Base-by-base conservation (phyloP, 2,113 vertebrate species). In the Lasiurus borealis region DNA sequence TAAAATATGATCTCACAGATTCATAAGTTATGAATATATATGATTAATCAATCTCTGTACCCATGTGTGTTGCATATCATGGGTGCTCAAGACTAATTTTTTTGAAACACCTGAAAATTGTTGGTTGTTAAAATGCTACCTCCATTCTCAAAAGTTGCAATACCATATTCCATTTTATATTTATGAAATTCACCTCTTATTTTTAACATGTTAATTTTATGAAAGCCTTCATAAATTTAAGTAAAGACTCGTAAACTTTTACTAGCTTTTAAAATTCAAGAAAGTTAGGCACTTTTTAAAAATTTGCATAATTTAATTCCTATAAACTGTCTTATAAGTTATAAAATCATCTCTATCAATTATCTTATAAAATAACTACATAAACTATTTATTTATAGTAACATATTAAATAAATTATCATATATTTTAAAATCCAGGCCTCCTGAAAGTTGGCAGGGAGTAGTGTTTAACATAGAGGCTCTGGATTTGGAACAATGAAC, bases 311-410 rank as follows among this genome's bases (percentile, higher is more conserved):
- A 72, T 85, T 52, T 36, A 71, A 77, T 85, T 52, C 6, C 48
- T 62, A 36, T 72, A 72, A 68, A 18, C 27, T 50, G 91, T 75
- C 34, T 75, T 68, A 4, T 48, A 87, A 90, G 4, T 48, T 86
- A 52, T 52, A 86, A 95, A 89, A 5, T 27, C 25, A 89, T 71
- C 0, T 46, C 15, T 36, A 69, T 11, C n/a, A 73, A 21, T 77
- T 80, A 34, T 1, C 8, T 91, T 44, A 82, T 31, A 93, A 71
- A 80, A 73, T 40, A 59, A 31, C 7, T 54, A 34, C 29, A 75
- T 54, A 81, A 77, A 78, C 11, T 21, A 69, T 90, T 1, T 83
- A 96, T 72, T 68, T 62, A 73, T 57, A 91, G 66, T 77, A 93
- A 34, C 0, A 25, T 68, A 34, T 64, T 21, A 54, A 59, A 31